Evolutionary conservation across 2,888 invertebrate genomes (phyloP).

Genomic region (Belgica antarctica): DNA sequence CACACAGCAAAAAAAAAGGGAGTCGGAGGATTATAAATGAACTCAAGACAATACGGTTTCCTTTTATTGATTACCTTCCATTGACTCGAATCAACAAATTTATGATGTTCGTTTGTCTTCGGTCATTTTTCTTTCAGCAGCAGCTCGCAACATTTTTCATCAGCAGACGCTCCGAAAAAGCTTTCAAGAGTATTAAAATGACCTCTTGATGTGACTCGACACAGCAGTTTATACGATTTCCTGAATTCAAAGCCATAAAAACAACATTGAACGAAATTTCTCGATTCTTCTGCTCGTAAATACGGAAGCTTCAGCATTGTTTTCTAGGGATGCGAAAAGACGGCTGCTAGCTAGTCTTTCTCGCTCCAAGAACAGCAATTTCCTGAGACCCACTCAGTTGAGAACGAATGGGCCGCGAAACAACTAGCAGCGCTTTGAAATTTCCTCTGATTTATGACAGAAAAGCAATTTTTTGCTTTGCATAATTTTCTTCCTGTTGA

Average conservation of each 20-base stretch:
- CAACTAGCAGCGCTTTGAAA: background rate
- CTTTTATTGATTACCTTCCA: too few species aligned
- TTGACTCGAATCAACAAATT: background rate
- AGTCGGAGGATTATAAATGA: too few species aligned
- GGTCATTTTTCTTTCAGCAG: too few species aligned
- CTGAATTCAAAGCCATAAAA: background rate
- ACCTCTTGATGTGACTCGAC: background rate
- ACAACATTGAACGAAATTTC: background rate
- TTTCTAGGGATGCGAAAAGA: background rate
- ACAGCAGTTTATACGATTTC: background rate
- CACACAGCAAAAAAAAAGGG: background rate
- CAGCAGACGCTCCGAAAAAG: background rate
- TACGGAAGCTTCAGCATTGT: background rate
- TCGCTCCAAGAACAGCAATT: constrained; percentile 2
- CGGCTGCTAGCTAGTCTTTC: background rate
- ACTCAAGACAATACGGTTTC: too few species aligned
- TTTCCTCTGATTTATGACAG: background rate
- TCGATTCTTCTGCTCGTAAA: background rate
- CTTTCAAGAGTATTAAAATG: background rate
- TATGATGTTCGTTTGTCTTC: background rate
- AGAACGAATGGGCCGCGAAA: background rate
- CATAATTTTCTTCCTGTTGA: constrained; percentile 13
- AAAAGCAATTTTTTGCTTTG: constrained; percentile 3
- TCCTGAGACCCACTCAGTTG: background rate
- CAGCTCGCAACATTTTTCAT: background rate